Conservation (phyloP, 2,113 vertebrate genomes). For the Upupa epops region DNA sequence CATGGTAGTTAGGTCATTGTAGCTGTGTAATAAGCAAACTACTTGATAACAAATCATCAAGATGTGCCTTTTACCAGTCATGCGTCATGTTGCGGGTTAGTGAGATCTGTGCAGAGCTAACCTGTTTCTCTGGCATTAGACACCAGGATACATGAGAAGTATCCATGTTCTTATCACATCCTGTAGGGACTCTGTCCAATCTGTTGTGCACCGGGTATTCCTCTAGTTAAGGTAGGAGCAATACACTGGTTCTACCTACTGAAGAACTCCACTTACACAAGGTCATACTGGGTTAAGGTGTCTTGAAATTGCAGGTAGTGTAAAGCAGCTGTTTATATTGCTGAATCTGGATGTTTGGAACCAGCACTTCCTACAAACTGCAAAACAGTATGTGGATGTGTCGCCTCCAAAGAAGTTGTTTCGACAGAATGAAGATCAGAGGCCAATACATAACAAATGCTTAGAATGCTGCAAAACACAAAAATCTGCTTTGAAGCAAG, state of each 20-base stretch:
- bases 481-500: conserved; percentile 65
- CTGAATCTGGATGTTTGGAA: not conserved
- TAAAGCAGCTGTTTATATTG: not conserved
- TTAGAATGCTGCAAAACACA: conserved; percentile 29
- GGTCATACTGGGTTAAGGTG: not conserved
- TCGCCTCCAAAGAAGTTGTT: not conserved
- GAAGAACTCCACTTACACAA: not conserved
- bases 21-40: not conserved
- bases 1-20: not conserved
- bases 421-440: not conserved
- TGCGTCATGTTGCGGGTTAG: not conserved
- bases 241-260: not conserved
- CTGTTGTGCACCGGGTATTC: not conserved
- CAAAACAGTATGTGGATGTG: not conserved
- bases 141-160: not conserved
- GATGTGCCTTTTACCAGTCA: not conserved
- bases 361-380: not conserved
- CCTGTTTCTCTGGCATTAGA: not conserved
- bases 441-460: conserved; percentile 10
- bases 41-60: not conserved
- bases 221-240: not conserved
- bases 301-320: not conserved
- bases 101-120: not conserved
- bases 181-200: not conserved
- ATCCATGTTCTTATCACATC: accelerated